Conservation (phyloP, 1,140 invertebrate species). For the Grapholita molesta region DNA sequence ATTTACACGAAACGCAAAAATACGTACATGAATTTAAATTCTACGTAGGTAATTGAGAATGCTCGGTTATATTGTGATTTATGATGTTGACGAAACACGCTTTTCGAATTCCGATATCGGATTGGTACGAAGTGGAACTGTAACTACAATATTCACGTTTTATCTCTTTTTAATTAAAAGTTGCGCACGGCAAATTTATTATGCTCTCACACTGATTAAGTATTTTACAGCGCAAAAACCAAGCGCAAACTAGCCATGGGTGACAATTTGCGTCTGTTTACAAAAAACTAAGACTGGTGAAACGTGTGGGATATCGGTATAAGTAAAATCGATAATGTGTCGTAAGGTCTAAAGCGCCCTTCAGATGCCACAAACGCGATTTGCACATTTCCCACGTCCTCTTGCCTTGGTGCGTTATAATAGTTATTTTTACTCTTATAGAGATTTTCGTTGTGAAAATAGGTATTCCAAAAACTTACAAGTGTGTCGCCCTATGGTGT, state of each 20-base stretch:
- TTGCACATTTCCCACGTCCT: too few species aligned
- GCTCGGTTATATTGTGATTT: background rate
- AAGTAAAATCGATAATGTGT: too few species aligned
- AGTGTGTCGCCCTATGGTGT: too few species aligned
- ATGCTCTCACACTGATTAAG: background rate
- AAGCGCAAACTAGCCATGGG: background rate
- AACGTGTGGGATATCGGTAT: too few species aligned
- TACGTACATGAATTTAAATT: background rate
- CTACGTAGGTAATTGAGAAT: background rate
- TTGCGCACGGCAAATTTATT: background rate
- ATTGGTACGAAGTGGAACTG: background rate
- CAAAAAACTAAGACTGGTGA: too few species aligned
- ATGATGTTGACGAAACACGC: background rate
- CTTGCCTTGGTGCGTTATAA: too few species aligned
- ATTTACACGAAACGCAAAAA: background rate
- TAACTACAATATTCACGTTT: background rate
- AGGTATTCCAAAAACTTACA: too few species aligned
- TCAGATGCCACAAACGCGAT: too few species aligned
- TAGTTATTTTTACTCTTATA: too few species aligned
- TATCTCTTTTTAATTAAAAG: slow-evolving; percentile 1
- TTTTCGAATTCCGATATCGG: background rate
- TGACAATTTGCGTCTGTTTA: background rate
- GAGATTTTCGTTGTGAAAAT: too few species aligned
- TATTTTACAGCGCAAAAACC: background rate
- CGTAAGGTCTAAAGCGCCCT: too few species aligned